Conservation (phyloP, 2,888 invertebrate genomes). For the Drosophila tripunctata region DNA sequence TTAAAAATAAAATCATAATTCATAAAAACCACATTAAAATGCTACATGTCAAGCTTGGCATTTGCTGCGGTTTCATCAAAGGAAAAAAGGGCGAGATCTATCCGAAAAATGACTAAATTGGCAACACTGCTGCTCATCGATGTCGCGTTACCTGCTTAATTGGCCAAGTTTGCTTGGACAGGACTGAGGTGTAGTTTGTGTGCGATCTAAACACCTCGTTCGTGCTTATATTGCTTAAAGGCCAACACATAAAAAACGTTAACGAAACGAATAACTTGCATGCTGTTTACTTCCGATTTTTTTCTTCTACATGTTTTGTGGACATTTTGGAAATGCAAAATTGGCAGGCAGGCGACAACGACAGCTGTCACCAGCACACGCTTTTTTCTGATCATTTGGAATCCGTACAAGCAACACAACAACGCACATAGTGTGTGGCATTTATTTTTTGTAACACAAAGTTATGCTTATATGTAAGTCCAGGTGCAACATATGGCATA, state of each 20-base stretch:
- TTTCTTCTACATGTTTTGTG: constrained; percentile 37
- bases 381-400: constrained; percentile 71
- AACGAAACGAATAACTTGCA: constrained; percentile 17
- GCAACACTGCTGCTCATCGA: too few species aligned
- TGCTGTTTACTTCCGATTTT: constrained; percentile 75
- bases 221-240: constrained; percentile 18
- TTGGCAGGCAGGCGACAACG: constrained; percentile 64
- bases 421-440: constrained; percentile 61
- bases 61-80: too few species aligned
- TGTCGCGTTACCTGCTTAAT: constrained; percentile 63
- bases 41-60: too few species aligned
- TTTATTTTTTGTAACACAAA: constrained; percentile 20
- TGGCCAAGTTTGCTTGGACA: constrained; percentile 35
- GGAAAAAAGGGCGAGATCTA: too few species aligned
- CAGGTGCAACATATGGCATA: constrained; percentile 50
- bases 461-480: constrained; percentile 6
- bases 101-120: too few species aligned
- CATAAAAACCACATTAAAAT: too few species aligned
- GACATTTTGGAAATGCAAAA: constrained; percentile 51
- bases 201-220: constrained; percentile 69
- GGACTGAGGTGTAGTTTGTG: constrained; percentile 27
- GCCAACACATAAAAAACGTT: constrained; percentile 2
- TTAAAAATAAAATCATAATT: too few species aligned
- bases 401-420: constrained; percentile 66
- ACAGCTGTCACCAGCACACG: constrained; percentile 67